These are phyloP conservation scores for Catharus ustulatus DNA, from an alignment of 2,797 vertebrate species.

Conservation along the genomic window DNA sequence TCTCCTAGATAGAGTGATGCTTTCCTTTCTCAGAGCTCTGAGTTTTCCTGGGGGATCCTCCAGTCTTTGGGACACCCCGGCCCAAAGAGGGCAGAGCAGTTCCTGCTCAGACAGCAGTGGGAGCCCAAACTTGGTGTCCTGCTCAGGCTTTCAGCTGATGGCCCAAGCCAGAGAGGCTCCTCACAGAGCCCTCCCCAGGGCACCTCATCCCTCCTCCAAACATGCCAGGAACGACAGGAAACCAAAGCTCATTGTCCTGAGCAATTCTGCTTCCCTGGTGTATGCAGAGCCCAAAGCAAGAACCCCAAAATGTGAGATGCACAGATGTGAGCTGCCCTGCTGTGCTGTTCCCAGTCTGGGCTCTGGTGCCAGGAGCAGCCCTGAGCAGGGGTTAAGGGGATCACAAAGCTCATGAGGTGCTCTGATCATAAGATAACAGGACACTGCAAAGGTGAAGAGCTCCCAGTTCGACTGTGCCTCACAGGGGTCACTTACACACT, in stretches of 20 bases:
- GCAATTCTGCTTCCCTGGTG: background rate
- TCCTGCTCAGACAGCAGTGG: background rate
- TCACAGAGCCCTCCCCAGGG: background rate
- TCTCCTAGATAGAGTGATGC: background rate
- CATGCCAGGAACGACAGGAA: background rate
- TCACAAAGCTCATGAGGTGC: background rate
- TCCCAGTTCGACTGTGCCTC: fast-evolving
- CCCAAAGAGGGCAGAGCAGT: background rate
- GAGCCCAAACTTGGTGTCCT: background rate
- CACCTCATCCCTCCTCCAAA: background rate
- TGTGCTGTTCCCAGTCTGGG: background rate
- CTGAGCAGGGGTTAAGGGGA: background rate
- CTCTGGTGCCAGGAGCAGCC: background rate
- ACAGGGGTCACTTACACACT: background rate
- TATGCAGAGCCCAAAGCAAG: background rate
- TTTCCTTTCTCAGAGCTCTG: background rate
- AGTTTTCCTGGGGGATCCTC: background rate
- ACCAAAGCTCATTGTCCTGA: background rate
- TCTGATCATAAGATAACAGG: fast-evolving
- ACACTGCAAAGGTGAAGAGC: background rate
- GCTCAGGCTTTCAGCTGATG: background rate
- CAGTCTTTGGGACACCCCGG: background rate
- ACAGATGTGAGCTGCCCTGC: background rate
- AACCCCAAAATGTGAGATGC: background rate
- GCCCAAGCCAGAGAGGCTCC: background rate